Percentiles rank a stretch among this genome's conserved stretches.
phyloP scores from a whole-genome alignment of 2,797 vertebrate genomes.

The Clarias pachynema region DNA sequence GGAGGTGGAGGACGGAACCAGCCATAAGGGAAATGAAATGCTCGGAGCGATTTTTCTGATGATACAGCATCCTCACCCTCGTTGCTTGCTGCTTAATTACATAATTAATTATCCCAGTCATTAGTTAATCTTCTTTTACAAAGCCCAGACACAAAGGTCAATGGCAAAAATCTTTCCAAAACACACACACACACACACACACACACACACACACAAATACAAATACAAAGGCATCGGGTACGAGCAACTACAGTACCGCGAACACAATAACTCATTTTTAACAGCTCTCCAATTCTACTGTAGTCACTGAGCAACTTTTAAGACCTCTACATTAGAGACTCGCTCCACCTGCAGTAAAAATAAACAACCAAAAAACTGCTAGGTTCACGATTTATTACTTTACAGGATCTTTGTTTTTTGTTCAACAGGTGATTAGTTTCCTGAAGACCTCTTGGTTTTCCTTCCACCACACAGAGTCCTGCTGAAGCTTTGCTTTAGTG shows the following conservation, averaged over 20 bases:
- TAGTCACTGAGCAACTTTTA: slow-evolving; percentile 22
- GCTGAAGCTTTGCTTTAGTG: neutral
- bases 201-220: slow-evolving; percentile 11
- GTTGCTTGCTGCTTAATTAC: slow-evolving; percentile 64
- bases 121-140: slow-evolving; percentile 73
- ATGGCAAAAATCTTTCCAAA: slow-evolving; percentile 66
- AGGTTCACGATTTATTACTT: neutral
- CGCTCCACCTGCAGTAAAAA: neutral
- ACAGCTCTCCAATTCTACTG: slow-evolving; percentile 38
- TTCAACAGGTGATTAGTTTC: neutral
- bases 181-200: slow-evolving; percentile 55
- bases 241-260: slow-evolving; percentile 36
- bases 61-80: slow-evolving; percentile 61
- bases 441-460: neutral
- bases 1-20: slow-evolving; percentile 26
- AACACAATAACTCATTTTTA: slow-evolving; percentile 62
- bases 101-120: slow-evolving; percentile 73
- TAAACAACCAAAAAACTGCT: neutral
- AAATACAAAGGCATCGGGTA: slow-evolving; percentile 51
- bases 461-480: neutral
- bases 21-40: slow-evolving; percentile 14
- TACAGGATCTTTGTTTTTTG: neutral
- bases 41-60: slow-evolving; percentile 59
- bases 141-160: slow-evolving; percentile 68
- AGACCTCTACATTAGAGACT: neutral